Conservation (phyloP, 2,888 invertebrate species). For the Ichneumoninae sp. region DNA sequence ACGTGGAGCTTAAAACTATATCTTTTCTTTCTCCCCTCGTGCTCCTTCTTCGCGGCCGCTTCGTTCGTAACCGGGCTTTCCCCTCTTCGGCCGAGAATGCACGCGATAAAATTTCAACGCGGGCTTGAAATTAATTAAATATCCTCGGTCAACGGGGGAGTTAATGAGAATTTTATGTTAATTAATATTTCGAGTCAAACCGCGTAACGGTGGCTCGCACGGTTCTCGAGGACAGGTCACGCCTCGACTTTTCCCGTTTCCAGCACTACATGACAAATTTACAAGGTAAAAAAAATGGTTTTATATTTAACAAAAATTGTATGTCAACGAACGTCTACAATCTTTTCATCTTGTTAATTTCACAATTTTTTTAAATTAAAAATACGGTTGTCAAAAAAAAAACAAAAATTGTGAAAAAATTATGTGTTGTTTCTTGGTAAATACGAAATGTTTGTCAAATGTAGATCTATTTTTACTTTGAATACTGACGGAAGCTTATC, state of each 20-base stretch:
- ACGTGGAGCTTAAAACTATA: background rate
- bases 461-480: too few species aligned
- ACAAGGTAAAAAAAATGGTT: too few species aligned
- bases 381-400: too few species aligned
- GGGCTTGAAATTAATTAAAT: background rate
- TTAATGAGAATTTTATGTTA: constrained; percentile 50
- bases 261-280: too few species aligned
- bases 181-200: constrained; percentile 27
- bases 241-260: background rate
- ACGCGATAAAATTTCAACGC: background rate
- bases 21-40: background rate
- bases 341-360: too few species aligned
- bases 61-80: background rate
- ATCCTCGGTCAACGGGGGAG: background rate
- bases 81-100: constrained; percentile 3
- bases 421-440: too few species aligned
- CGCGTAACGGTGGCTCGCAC: background rate
- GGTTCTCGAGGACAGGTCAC: background rate
- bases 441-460: too few species aligned
- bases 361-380: too few species aligned
- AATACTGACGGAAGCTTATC: background rate
- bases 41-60: background rate
- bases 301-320: too few species aligned
- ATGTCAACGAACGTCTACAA: too few species aligned
- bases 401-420: too few species aligned